Evolutionary conservation across 2,888 invertebrate genomes (phyloP).

Genomic region (Drosophila nigricruria): DNA sequence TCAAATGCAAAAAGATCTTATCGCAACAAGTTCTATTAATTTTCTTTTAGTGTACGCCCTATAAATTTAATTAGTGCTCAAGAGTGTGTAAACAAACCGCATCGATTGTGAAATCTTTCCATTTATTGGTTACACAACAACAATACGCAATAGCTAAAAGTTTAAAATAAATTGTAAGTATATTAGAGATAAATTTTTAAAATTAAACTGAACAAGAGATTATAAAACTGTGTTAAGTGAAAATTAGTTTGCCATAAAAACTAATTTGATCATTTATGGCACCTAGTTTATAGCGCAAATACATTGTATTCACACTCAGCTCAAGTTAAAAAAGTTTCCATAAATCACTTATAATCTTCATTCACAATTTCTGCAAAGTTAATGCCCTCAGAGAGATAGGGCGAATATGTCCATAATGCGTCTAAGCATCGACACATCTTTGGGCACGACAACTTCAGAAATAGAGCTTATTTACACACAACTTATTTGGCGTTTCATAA

Average conservation of each 20-base stretch:
- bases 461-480: not conserved
- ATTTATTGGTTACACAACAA: conserved; percentile 12
- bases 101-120: conserved; percentile 20
- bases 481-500: conserved; percentile 21
- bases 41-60: conserved; percentile 1
- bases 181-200: not conserved
- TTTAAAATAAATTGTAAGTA: conserved; percentile 23
- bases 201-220: not conserved
- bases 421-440: conserved; percentile 15
- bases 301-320: not conserved
- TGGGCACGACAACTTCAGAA: not conserved
- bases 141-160: not conserved
- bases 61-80: conserved; percentile 6
- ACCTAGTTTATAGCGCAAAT: conserved; percentile 1
- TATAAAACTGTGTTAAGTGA: not conserved
- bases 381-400: not conserved
- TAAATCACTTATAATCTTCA: conserved; percentile 4
- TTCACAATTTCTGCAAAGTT: not conserved
- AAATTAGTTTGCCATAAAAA: not conserved
- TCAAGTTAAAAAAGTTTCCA: not conserved
- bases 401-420: too few species aligned
- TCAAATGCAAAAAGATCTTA: conserved; percentile 16
- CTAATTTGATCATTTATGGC: not conserved
- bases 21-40: conserved; percentile 9
- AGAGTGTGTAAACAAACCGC: not conserved